Percentiles rank a stretch among this genome's conserved stretches.
These are phyloP conservation scores for Galeopterus variegatus DNA, from an alignment of 2,113 vertebrate genomes.

Conservation along the genomic window DNA sequence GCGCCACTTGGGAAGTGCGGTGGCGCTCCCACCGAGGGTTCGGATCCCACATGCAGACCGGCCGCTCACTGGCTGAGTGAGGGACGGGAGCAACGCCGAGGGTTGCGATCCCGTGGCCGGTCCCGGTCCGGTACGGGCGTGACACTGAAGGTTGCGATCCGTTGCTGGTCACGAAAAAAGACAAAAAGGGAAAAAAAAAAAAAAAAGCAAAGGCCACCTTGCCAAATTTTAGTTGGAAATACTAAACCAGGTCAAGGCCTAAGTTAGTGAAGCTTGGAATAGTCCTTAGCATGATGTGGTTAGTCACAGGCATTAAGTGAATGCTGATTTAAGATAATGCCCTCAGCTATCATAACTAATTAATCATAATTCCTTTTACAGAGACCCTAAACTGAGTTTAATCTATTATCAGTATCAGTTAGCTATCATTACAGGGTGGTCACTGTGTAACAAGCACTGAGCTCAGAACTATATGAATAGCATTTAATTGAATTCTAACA, in stretches of 20 bases:
- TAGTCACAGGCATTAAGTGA: not conserved
- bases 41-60: no score
- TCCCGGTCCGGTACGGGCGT: no score
- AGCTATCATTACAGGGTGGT: not conserved
- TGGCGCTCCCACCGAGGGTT: no score
- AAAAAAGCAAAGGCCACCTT: not conserved
- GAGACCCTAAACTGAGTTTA: not conserved
- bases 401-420: not conserved
- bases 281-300: not conserved
- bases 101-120: no score
- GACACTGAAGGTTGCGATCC: no score
- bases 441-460: not conserved
- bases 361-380: not conserved
- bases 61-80: no score
- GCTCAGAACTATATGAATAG: not conserved
- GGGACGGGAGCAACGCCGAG: no score
- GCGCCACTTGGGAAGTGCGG: no score
- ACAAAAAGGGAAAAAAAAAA: no score
- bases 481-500: not conserved
- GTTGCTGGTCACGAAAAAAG: no score
- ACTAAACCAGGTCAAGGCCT: not conserved
- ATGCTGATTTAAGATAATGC: not conserved
- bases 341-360: not conserved
- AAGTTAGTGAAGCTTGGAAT: not conserved
- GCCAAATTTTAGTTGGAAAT: constrained; percentile 10